A percentile compares a stretch with the other conserved stretches of the same genome.
Conservation (phyloP, 2,797 vertebrate species). For the Karalla daura region DNA sequence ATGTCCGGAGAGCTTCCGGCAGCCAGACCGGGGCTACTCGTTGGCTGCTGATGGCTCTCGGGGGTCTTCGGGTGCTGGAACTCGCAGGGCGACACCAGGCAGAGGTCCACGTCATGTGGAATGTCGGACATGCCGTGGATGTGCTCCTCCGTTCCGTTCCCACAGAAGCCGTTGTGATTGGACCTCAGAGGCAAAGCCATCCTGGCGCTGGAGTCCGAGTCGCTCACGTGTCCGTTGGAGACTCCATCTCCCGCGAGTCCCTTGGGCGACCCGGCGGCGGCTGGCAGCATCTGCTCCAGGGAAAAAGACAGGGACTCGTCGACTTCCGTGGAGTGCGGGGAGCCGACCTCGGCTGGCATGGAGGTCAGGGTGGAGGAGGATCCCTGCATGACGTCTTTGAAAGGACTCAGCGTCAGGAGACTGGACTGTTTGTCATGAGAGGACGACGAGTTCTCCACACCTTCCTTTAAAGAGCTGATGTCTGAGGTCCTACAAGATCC, state of each 20-base stretch:
- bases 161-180: slow-evolving; percentile 67
- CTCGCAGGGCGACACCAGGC: slow-evolving; percentile 94
- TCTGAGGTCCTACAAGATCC: slow-evolving; percentile 63
- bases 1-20: slow-evolving; percentile 68
- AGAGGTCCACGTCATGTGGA: slow-evolving; percentile 92
- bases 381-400: slow-evolving; percentile 82
- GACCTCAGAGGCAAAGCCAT: slow-evolving; percentile 77
- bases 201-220: slow-evolving; percentile 65
- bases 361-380: slow-evolving; percentile 88
- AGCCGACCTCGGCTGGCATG: slow-evolving; percentile 89
- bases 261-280: slow-evolving; percentile 13
- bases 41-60: slow-evolving; percentile 69
- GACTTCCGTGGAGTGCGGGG: slow-evolving; percentile 91
- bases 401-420: slow-evolving; percentile 84
- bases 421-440: slow-evolving; percentile 82
- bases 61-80: slow-evolving; percentile 89
- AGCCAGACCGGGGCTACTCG: slow-evolving; percentile 57
- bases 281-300: slow-evolving; percentile 87
- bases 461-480: slow-evolving; percentile 64
- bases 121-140: slow-evolving; percentile 62
- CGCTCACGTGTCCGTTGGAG: slow-evolving; percentile 61
- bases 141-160: slow-evolving; percentile 61
- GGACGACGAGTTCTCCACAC: slow-evolving; percentile 73
- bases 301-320: slow-evolving; percentile 91
- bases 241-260: slow-evolving; percentile 26